Percentiles rank a stretch among this genome's conserved stretches.
Evolutionary conservation across 2,888 invertebrate species (phyloP).

Genomic region (Drosophila neoperkinsi): DNA sequence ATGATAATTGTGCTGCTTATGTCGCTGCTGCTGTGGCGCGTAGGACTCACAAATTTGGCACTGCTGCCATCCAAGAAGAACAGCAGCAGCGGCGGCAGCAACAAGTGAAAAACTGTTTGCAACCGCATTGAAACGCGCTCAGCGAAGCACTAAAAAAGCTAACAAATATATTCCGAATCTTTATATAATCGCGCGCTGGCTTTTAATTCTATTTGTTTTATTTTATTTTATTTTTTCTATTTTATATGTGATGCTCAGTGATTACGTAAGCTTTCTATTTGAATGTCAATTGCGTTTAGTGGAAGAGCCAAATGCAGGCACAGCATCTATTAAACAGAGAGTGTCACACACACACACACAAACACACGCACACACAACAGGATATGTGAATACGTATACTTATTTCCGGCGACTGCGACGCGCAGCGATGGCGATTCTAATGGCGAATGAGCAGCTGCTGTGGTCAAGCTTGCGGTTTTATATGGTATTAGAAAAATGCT

Average conservation of each 20-base stretch:
- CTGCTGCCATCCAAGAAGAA: slow-evolving; percentile 25
- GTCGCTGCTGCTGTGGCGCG: slow-evolving; percentile 62
- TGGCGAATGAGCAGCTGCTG: slow-evolving; percentile 68
- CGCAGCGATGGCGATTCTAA: slow-evolving; percentile 70
- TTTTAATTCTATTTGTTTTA: slow-evolving; percentile 21
- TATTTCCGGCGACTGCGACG: slow-evolving; percentile 54
- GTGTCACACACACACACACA: slow-evolving; percentile 34
- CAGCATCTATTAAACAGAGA: slow-evolving; percentile 24
- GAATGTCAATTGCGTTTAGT: slow-evolving; percentile 72
- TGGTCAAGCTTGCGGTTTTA: slow-evolving; percentile 83
- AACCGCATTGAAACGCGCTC: slow-evolving; percentile 51
- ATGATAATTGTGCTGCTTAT: slow-evolving; percentile 84
- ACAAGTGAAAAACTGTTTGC: slow-evolving; percentile 14
- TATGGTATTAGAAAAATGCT: slow-evolving; percentile 67
- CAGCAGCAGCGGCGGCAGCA: slow-evolving; percentile 16
- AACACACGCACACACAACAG: slow-evolving; percentile 25
- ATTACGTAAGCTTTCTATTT: slow-evolving; percentile 77
- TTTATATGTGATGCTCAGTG: slow-evolving; percentile 40
- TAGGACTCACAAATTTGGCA: slow-evolving; percentile 72
- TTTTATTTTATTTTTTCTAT: not conserved
- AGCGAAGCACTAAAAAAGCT: slow-evolving; percentile 41
- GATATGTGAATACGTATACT: slow-evolving; percentile 28
- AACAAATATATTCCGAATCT: slow-evolving; percentile 17
- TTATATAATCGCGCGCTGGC: slow-evolving; percentile 35
- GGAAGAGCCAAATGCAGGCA: slow-evolving; percentile 27